These are phyloP conservation scores for Antheraea assamensis DNA, from an alignment of 2,888 invertebrate species.

Conservation along the genomic window DNA sequence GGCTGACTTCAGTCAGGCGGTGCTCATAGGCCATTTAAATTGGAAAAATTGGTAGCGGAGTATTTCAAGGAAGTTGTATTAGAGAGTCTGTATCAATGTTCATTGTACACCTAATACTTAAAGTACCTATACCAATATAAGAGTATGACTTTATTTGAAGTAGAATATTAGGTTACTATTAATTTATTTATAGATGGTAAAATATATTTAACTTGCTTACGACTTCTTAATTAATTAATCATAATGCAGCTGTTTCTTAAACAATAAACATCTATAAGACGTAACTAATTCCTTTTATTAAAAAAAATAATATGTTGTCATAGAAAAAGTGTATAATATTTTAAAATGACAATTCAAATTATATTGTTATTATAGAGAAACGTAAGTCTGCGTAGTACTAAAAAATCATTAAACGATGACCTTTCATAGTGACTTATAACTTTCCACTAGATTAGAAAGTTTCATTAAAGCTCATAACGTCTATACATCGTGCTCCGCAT, in stretches of 20 bases:
- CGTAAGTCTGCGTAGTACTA: constrained; percentile 4
- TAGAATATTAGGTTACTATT: not conserved
- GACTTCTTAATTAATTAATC: not conserved
- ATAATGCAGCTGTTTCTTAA: not conserved
- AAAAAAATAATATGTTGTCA: not conserved
- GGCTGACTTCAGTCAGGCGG: constrained; percentile 79
- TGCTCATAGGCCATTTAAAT: constrained; percentile 80
- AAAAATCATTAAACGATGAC: constrained; percentile 22
- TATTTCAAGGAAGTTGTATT: constrained; percentile 62
- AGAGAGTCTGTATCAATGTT: constrained; percentile 49
- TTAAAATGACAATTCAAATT: not conserved
- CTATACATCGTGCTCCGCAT: constrained; percentile 14
- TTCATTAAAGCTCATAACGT: constrained; percentile 17
- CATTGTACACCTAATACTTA: not conserved
- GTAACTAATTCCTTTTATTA: not conserved
- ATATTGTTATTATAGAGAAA: not conserved
- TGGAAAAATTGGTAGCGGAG: constrained; percentile 76
- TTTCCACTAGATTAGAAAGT: constrained; percentile 6
- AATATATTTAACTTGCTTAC: not conserved
- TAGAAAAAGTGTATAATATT: not conserved
- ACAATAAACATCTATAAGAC: not conserved
- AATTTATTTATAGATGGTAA: not conserved
- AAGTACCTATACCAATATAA: not conserved
- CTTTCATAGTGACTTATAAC: constrained; percentile 17
- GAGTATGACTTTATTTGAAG: not conserved